Conservation (phyloP, 2,888 invertebrate species). For the Drosophila antonietae region DNA sequence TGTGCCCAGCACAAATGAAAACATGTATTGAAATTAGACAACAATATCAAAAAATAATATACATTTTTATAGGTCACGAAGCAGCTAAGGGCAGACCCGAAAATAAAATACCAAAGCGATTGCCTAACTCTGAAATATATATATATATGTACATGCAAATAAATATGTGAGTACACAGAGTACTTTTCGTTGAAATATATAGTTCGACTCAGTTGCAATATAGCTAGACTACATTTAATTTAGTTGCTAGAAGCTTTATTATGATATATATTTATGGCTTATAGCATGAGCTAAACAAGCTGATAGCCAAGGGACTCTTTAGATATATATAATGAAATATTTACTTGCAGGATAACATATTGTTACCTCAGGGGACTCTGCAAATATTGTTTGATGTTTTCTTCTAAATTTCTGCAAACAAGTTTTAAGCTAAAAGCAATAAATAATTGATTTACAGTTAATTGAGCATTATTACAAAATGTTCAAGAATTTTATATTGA, state of each 20-base stretch:
- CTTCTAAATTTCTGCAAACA: no score
- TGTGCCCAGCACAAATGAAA: slow-evolving; percentile 9
- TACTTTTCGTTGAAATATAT: background rate
- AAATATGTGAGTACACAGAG: slow-evolving; percentile 5
- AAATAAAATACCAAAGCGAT: slow-evolving; percentile 23
- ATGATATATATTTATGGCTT: slow-evolving; percentile 7
- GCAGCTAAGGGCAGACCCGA: slow-evolving; percentile 22
- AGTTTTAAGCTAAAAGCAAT: no score
- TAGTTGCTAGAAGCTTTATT: slow-evolving; percentile 11
- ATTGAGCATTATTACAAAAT: no score
- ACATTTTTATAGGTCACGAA: slow-evolving; percentile 32
- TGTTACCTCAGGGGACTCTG: no score
- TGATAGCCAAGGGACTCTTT: no score
- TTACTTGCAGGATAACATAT: no score
- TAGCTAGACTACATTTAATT: slow-evolving; percentile 1
- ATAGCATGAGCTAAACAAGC: no score
- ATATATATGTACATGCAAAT: slow-evolving; percentile 12
- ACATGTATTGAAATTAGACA: slow-evolving; percentile 37
- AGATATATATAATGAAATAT: no score
- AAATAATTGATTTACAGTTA: no score
- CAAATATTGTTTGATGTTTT: no score
- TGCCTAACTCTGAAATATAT: slow-evolving; percentile 5
- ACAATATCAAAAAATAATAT: slow-evolving; percentile 7
- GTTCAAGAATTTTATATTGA: no score
- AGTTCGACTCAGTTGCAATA: slow-evolving; percentile 6